A percentile compares a stretch with the other conserved stretches of the same genome.
Conservation (phyloP, 1,140 invertebrate genomes). For the Steinernema khuongi region DNA sequence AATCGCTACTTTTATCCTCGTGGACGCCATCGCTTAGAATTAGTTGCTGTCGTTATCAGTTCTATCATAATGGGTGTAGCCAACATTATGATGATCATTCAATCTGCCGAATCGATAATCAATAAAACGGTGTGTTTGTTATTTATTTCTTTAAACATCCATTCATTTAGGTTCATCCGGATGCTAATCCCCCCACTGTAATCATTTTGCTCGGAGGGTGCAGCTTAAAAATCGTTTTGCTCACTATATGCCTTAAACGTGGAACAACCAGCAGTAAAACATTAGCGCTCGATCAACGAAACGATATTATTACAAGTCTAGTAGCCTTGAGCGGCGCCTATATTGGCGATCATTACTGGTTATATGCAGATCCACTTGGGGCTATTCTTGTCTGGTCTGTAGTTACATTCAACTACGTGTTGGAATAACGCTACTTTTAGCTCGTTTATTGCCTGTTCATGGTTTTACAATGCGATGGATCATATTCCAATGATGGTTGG, state of each 20-base stretch:
- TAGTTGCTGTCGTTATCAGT: constrained; percentile 34
- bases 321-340: constrained; percentile 44
- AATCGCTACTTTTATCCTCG: constrained; percentile 38
- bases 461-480: constrained; percentile 35
- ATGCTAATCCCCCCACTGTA: constrained; percentile 29
- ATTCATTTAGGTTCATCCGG: constrained; percentile 35
- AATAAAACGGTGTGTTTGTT: constrained; percentile 23
- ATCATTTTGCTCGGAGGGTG: constrained; percentile 29
- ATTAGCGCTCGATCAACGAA: constrained; percentile 49
- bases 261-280: constrained; percentile 23
- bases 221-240: constrained; percentile 26
- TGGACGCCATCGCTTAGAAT: constrained; percentile 34
- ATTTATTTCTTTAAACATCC: background rate
- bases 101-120: constrained; percentile 33
- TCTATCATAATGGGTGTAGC: constrained; percentile 44
- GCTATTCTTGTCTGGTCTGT: constrained; percentile 41
- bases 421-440: constrained; percentile 27
- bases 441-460: constrained; percentile 30
- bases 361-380: constrained; percentile 38
- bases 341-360: constrained; percentile 41
- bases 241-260: constrained; percentile 28
- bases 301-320: constrained; percentile 43
- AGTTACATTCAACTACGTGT: constrained; percentile 17
- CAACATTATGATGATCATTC: constrained; percentile 39
- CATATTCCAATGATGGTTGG: constrained; percentile 35